These are phyloP conservation scores for Cairina moschata DNA, from an alignment of 2,113 vertebrate genomes.

Conservation along the genomic window DNA sequence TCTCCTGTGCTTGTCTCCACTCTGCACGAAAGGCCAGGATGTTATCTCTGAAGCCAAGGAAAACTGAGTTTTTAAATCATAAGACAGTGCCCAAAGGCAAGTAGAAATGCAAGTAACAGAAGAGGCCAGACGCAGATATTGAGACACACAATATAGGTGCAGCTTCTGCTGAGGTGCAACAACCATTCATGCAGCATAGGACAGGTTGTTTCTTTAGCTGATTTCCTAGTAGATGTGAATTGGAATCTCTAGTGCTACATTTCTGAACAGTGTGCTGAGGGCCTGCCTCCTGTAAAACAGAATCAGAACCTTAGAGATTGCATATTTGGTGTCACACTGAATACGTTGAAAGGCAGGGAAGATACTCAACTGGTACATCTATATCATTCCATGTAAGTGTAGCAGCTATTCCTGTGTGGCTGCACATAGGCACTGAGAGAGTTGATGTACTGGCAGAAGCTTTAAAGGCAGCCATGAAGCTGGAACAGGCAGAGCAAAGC, in stretches of 20 bases:
- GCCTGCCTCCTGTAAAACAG: not conserved
- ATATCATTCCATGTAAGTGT: accelerated
- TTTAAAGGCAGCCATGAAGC: accelerated
- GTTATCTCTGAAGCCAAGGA: not conserved
- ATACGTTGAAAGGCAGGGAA: not conserved
- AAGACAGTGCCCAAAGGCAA: not conserved
- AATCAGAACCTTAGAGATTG: not conserved
- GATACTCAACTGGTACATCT: not conserved
- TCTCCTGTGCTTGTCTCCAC: not conserved
- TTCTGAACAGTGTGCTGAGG: not conserved
- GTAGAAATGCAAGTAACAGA: not conserved
- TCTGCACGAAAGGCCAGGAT: not conserved
- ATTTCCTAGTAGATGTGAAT: not conserved
- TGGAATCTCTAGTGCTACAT: not conserved
- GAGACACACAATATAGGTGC: not conserved
- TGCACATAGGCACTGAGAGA: not conserved
- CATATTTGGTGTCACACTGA: not conserved
- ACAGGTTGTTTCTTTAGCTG: not conserved
- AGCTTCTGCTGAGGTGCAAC: not conserved
- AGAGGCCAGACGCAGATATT: not conserved
- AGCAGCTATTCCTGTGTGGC: not conserved
- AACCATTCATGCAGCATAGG: not conserved
- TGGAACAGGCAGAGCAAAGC: not conserved
- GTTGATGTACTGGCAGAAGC: not conserved
- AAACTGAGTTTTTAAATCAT: not conserved